phyloP scores from a whole-genome alignment of 2,797 vertebrate genomes.

The Acanthornis magna region DNA sequence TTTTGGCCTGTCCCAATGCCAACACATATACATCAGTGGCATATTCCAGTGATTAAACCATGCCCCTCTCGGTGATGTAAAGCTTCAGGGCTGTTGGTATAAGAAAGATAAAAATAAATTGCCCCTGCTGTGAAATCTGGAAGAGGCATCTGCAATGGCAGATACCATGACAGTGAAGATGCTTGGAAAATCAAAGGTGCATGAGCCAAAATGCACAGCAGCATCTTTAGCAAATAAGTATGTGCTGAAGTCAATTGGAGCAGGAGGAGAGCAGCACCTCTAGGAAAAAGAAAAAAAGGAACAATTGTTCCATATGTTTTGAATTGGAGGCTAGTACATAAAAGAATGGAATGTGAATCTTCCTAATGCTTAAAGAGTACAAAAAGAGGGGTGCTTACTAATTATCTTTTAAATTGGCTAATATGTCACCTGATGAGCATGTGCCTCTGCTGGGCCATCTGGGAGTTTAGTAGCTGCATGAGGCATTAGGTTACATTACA shows the following conservation, averaged over 20 bases:
- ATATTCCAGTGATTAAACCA: neutral
- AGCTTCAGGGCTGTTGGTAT: neutral
- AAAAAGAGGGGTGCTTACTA: constrained; percentile 17
- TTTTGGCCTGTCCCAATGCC: neutral
- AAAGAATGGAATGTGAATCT: constrained; percentile 13
- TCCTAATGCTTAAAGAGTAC: constrained; percentile 16
- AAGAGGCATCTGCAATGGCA: neutral
- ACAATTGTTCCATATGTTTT: neutral
- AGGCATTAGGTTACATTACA: constrained; percentile 46
- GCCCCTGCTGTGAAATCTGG: neutral
- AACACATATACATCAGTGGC: neutral
- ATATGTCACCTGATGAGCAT: constrained; percentile 61
- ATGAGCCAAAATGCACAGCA: neutral
- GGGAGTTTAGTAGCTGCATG: constrained; percentile 33
- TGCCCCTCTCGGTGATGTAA: neutral
- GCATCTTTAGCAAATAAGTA: neutral
- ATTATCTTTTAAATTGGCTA: constrained; percentile 59
- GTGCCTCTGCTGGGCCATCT: constrained; percentile 31
- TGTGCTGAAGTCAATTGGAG: neutral
- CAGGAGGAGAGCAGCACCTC: neutral
- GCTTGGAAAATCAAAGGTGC: neutral
- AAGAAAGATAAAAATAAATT: neutral
- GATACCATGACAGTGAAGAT: neutral
- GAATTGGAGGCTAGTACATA: neutral
- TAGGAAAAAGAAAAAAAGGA: neutral